Percentiles rank a stretch among this genome's conserved stretches.
These are phyloP conservation scores for Vultur gryphus DNA, from an alignment of 2,797 vertebrate species.

Conservation along the genomic window DNA sequence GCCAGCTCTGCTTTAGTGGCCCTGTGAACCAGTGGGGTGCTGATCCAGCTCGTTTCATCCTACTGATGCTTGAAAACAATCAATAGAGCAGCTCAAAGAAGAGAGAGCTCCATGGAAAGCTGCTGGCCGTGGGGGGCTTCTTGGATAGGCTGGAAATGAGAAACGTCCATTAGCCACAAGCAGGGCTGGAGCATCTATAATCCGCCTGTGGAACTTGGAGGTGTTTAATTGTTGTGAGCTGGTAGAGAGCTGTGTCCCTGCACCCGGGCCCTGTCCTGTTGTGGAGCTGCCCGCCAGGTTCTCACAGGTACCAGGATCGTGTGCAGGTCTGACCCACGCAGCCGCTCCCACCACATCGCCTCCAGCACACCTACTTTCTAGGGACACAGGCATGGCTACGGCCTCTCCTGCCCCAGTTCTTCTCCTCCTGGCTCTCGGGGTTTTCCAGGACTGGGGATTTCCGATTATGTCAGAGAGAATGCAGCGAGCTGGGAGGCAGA, in stretches of 20 bases:
- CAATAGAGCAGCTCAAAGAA: neutral
- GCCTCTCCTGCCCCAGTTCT: neutral
- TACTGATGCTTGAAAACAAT: neutral
- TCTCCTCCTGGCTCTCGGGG: neutral
- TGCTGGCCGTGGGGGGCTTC: neutral
- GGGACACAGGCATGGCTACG: neutral
- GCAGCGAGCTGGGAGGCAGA: neutral
- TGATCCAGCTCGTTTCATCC: neutral
- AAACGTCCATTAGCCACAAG: fast-evolving
- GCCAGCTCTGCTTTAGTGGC: neutral
- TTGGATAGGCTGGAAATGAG: neutral
- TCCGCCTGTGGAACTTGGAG: neutral
- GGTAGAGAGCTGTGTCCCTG: neutral
- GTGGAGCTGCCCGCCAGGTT: neutral
- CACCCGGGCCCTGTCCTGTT: neutral
- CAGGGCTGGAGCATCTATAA: neutral
- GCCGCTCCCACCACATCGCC: neutral
- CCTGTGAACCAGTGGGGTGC: neutral
- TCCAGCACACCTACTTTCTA: neutral
- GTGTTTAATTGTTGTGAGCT: neutral
- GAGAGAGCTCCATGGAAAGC: neutral
- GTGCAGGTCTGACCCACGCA: neutral
- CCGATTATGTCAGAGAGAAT: neutral
- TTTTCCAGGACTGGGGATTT: neutral
- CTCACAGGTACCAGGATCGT: fast-evolving